Evolutionary conservation across 2,797 vertebrate species (phyloP), one percentile per base, ranked within the genome.

Genomic region (Orientallactaga sibirica): DNA sequence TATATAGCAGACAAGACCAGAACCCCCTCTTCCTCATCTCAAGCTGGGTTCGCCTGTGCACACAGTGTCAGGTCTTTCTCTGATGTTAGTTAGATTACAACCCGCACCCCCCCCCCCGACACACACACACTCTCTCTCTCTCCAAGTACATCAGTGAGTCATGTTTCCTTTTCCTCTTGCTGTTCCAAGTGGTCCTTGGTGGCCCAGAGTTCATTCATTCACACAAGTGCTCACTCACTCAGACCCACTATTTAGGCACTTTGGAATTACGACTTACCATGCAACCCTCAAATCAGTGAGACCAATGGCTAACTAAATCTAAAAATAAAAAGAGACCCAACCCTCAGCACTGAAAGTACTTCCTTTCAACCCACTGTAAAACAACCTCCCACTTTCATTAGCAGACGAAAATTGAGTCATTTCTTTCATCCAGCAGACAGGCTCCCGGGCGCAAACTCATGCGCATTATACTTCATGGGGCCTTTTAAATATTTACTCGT

Each of bases 281-380:
- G 9, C 48, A 85, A 67, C 19, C 16, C 58, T 86, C 85, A 41
- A 62, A 67, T 87, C 94, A 94, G 88, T 55, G 96, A 95, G 97
- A 97, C 90, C 95, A 16, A 83, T 33, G 92, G 95, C 94, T 94
- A 94, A 95, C 95, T 90, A 94, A 95, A 88, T 52, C 94, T 94
- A 97, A 97, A 98, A 97, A 93, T 96, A 97, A 97, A 96, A 97
- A 92, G 90, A 94, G 97, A 93, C n/a, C 87, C 52, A 90, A 96
- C 90, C 67, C 29, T 29, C 87, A 61, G 66, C 67, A 78, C 61
- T 81, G 89, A 96, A 95, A 97, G 94, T 79, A 79, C 93, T 97
- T 97, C 92, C 95, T 97, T 96, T 97, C 96, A 94, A 96, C 94
- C 90, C 88, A 10, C n/a, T 92, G 93, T 94, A 95, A 27, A 55